Evolutionary conservation across 2,797 vertebrate genomes (phyloP).

Genomic region (Brotula barbata): DNA sequence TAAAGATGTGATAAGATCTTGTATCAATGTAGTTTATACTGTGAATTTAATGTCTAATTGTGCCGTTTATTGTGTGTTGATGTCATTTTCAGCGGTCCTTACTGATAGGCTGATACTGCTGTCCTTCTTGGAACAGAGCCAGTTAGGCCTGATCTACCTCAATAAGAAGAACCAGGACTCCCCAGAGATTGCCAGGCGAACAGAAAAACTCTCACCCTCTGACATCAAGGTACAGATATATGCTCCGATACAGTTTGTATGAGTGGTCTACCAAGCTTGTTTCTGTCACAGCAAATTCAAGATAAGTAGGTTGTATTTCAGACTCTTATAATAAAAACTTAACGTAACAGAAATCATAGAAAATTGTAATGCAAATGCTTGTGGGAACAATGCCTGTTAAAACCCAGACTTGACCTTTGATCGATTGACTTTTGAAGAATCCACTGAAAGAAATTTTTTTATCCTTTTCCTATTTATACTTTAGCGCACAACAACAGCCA

Average conservation of each 20-base stretch:
- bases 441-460: too few species aligned
- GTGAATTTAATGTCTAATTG: constrained; percentile 11
- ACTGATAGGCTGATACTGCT: constrained; percentile 89
- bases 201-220: constrained; percentile 90
- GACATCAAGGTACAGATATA: constrained; percentile 88
- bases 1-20: too few species aligned
- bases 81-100: constrained; percentile 84
- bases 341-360: too few species aligned
- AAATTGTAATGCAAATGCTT: too few species aligned
- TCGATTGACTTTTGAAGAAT: too few species aligned
- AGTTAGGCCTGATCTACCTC: constrained; percentile 89
- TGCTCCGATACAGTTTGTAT: background rate
- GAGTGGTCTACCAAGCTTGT: constrained; percentile 6
- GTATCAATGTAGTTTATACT: background rate
- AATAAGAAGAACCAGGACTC: constrained; percentile 83
- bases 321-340: too few species aligned
- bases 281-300: too few species aligned
- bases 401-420: too few species aligned
- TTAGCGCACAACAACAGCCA: background rate
- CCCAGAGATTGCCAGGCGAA: constrained; percentile 77
- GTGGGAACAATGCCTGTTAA: too few species aligned
- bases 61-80: constrained; percentile 31
- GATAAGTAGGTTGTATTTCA: too few species aligned
- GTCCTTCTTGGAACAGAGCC: constrained; percentile 89
- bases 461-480: background rate